Conservation (phyloP, 2,888 invertebrate genomes). For the Amiota minor region DNA sequence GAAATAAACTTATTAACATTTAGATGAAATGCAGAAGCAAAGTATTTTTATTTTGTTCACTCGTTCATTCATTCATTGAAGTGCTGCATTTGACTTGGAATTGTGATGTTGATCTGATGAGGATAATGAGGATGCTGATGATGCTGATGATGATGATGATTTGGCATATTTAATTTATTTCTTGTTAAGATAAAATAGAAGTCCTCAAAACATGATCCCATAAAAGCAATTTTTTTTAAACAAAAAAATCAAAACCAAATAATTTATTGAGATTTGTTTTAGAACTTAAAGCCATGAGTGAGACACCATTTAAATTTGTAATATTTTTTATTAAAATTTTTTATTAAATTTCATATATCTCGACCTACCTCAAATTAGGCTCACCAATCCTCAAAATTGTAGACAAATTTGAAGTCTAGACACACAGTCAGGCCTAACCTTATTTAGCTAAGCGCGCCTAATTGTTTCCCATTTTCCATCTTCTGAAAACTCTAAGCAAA, state of each 20-base stretch:
- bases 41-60: neutral
- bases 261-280: too few relatives aligned
- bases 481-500: neutral
- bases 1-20: slow-evolving; percentile 61
- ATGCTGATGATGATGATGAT: neutral
- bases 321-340: too few relatives aligned
- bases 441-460: neutral
- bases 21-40: slow-evolving; percentile 57
- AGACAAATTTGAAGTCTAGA: slow-evolving; percentile 8
- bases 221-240: too few relatives aligned
- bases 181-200: neutral
- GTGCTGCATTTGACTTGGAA: slow-evolving; percentile 53
- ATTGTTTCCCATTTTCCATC: neutral
- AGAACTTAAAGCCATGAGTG: too few relatives aligned
- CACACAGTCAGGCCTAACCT: neutral
- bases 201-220: neutral
- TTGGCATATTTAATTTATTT: slow-evolving; percentile 10
- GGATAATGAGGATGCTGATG: neutral
- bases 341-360: neutral
- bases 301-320: too few relatives aligned
- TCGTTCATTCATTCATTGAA: neutral
- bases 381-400: neutral
- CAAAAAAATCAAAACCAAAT: too few relatives aligned
- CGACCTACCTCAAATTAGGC: slow-evolving; percentile 10
- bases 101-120: slow-evolving; percentile 37